Evolutionary conservation across 2,113 vertebrate genomes (phyloP).

Genomic region (Dicentrarchus labrax): DNA sequence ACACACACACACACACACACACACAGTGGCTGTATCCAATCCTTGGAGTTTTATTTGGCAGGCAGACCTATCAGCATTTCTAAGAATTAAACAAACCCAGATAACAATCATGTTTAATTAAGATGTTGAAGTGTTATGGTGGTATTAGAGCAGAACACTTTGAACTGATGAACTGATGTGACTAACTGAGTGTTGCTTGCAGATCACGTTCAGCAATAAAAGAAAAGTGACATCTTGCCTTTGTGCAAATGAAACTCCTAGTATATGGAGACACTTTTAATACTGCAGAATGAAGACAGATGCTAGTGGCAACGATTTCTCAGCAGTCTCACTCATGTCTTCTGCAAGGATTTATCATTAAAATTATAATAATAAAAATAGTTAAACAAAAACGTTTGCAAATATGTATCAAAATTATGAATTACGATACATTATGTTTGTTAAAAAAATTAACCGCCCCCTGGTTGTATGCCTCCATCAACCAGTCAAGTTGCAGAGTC

Average conservation of each 20-base stretch:
- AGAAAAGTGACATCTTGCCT: slow-evolving; percentile 11
- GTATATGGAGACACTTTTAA: background rate
- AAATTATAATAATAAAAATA: background rate
- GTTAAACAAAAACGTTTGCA: background rate
- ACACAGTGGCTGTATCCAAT: slow-evolving; percentile 20
- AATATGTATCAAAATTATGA: background rate
- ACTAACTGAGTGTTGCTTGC: slow-evolving; percentile 14
- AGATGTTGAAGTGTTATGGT: slow-evolving; percentile 56
- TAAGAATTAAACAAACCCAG: slow-evolving; percentile 70
- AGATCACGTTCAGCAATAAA: slow-evolving; percentile 22
- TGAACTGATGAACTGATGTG: slow-evolving; percentile 47
- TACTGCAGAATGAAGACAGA: background rate
- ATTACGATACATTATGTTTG: background rate
- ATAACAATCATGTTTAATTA: slow-evolving; percentile 77
- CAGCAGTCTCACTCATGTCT: no score
- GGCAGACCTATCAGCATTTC: slow-evolving; percentile 55
- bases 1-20: slow-evolving; percentile 8
- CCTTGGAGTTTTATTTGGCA: slow-evolving; percentile 69
- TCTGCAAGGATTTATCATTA: background rate
- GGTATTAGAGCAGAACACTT: slow-evolving; percentile 49
- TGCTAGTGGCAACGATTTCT: background rate
- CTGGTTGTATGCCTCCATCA: no score
- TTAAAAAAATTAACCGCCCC: background rate
- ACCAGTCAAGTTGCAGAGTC: no score
- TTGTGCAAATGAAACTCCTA: slow-evolving; percentile 18